Conservation (phyloP, 2,797 vertebrate genomes). For the Tympanoctomys barrerae region DNA sequence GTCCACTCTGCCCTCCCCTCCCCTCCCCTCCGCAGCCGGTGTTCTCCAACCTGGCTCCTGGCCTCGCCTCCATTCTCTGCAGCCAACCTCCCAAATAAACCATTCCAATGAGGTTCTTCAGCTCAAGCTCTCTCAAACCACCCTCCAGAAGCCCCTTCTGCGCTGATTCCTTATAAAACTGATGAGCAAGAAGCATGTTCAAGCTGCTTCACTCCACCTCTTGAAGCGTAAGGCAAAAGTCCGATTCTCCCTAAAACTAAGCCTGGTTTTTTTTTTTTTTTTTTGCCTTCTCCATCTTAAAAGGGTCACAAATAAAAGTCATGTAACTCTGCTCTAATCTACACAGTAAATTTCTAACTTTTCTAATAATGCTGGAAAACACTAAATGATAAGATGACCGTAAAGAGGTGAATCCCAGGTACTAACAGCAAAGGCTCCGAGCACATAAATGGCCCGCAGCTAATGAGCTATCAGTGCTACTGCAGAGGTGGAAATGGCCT, state of each 20-base stretch:
- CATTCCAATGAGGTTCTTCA: neutral
- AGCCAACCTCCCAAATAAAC: neutral
- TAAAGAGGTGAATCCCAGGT: neutral
- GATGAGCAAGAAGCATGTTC: neutral
- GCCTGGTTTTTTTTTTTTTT: neutral
- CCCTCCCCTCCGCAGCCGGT: neutral
- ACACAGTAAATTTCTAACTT: constrained; percentile 42
- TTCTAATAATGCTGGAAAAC: constrained; percentile 25
- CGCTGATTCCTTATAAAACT: neutral
- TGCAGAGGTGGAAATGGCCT: neutral
- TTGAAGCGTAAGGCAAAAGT: neutral
- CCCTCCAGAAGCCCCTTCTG: neutral
- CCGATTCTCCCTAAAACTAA: constrained; percentile 31
- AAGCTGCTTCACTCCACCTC: neutral
- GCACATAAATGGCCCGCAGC: neutral
- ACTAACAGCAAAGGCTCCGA: neutral
- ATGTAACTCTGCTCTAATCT: neutral
- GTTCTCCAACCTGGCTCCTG: constrained; percentile 19
- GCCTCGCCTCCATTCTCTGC: neutral
- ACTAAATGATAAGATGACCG: neutral
- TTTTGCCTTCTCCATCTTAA: neutral
- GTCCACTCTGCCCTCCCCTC: neutral
- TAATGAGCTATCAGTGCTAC: neutral
- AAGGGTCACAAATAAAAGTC: constrained; percentile 51
- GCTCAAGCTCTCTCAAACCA: neutral